Evolutionary conservation across 2,113 vertebrate genomes (phyloP).

Genomic region (Tretioscincus oriximinensis): DNA sequence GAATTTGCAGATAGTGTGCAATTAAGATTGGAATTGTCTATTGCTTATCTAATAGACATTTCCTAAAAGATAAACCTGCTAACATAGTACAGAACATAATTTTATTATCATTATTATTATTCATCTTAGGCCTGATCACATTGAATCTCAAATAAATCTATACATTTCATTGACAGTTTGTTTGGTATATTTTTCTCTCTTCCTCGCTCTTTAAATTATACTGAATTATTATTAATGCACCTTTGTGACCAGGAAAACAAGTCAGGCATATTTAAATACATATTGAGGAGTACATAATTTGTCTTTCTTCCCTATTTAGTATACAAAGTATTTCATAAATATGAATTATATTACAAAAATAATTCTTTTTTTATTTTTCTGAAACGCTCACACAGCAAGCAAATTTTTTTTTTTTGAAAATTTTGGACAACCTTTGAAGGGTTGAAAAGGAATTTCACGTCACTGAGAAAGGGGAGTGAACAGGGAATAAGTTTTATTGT

Average conservation of each 20-base stretch:
- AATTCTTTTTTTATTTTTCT: constrained; percentile 75
- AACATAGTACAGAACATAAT: constrained; percentile 72
- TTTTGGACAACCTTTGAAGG: constrained; percentile 78
- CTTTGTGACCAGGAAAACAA: constrained; percentile 79
- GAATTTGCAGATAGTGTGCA: no score
- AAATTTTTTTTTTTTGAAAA: constrained; percentile 79
- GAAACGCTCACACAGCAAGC: constrained; percentile 99
- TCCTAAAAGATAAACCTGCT: constrained; percentile 65
- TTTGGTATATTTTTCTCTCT: constrained; percentile 73
- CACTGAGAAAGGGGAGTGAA: constrained; percentile 73
- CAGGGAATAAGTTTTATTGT: constrained; percentile 67
- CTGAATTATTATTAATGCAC: constrained; percentile 78
- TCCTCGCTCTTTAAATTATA: constrained; percentile 72
- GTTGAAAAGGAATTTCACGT: constrained; percentile 64
- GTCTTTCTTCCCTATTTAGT: constrained; percentile 76
- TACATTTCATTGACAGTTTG: constrained; percentile 70
- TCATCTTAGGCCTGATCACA: constrained; percentile 74
- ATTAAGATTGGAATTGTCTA: no score
- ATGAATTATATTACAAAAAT: constrained; percentile 99
- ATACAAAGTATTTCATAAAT: constrained; percentile 99
- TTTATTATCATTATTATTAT: constrained; percentile 56
- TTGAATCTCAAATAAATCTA: constrained; percentile 70
- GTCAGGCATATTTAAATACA: constrained; percentile 84
- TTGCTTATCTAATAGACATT: no score
- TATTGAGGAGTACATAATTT: constrained; percentile 79